These are phyloP conservation scores for Drosophila buzzatii DNA, from an alignment of 2,888 invertebrate genomes.

Conservation along the genomic window DNA sequence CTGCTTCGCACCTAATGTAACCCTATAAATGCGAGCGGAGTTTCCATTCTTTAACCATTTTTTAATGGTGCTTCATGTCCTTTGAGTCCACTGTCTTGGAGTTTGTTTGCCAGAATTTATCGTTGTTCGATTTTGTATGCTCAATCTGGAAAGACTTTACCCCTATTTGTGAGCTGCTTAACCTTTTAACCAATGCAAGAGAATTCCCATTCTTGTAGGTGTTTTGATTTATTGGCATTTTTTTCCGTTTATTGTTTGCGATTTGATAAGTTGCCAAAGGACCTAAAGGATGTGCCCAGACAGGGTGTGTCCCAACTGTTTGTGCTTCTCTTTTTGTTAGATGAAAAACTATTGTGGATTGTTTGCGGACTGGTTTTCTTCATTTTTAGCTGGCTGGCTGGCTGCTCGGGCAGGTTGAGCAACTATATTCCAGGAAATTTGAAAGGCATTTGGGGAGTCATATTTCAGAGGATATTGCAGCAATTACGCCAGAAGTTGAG, in stretches of 20 bases:
- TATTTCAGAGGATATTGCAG: slow-evolving; percentile 1
- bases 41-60: slow-evolving; percentile 51
- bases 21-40: slow-evolving; percentile 55
- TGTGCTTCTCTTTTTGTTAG: slow-evolving; percentile 34
- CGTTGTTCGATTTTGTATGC: slow-evolving; percentile 70
- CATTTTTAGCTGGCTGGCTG: background rate
- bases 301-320: slow-evolving; percentile 30
- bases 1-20: slow-evolving; percentile 65
- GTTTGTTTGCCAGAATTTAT: slow-evolving; percentile 69
- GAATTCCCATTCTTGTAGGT: slow-evolving; percentile 61
- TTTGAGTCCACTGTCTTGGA: slow-evolving; percentile 35
- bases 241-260: slow-evolving; percentile 62
- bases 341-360: slow-evolving; percentile 33
- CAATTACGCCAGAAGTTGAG: background rate
- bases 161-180: slow-evolving; percentile 53
- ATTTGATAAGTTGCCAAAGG: slow-evolving; percentile 64
- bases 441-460: slow-evolving; percentile 10
- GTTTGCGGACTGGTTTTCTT: slow-evolving; percentile 25
- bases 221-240: slow-evolving; percentile 75
- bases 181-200: slow-evolving; percentile 56
- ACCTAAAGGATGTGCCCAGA: slow-evolving; percentile 49
- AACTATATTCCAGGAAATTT: slow-evolving; percentile 43
- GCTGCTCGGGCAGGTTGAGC: slow-evolving; percentile 31
- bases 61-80: slow-evolving; percentile 65
- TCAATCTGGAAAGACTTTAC: slow-evolving; percentile 52